Percentiles rank a stretch among this genome's conserved stretches.
Conservation (phyloP, 2,797 vertebrate species). For the Chrosomus eos region DNA sequence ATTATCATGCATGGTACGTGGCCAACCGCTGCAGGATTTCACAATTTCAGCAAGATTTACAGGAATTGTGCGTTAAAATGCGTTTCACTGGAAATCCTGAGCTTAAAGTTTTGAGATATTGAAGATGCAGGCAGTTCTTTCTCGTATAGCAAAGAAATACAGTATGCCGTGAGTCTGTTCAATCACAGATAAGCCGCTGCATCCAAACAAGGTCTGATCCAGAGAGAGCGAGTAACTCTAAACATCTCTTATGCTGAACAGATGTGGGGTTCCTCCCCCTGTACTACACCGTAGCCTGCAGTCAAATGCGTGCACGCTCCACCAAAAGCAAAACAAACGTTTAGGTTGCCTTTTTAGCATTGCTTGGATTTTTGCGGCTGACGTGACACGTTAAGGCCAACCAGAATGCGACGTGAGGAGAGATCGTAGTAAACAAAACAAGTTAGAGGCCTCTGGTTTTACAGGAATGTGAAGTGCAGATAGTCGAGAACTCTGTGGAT, state of each 20-base stretch:
- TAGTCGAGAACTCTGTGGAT: not conserved
- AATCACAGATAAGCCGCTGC: slow-evolving; percentile 67
- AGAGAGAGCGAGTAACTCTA: slow-evolving; percentile 74
- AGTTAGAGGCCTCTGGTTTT: slow-evolving; percentile 51
- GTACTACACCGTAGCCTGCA: slow-evolving; percentile 68
- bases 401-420: slow-evolving; percentile 55
- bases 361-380: slow-evolving; percentile 70
- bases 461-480: slow-evolving; percentile 55
- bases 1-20: slow-evolving; percentile 26
- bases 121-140: slow-evolving; percentile 40
- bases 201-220: slow-evolving; percentile 51
- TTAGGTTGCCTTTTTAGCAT: slow-evolving; percentile 79
- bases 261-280: slow-evolving; percentile 79
- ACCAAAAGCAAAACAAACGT: slow-evolving; percentile 78
- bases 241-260: slow-evolving; percentile 84
- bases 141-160: slow-evolving; percentile 3
- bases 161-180: slow-evolving; percentile 55
- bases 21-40: slow-evolving; percentile 26
- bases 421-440: slow-evolving; percentile 64
- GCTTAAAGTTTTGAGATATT: slow-evolving; percentile 34
- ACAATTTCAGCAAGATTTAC: slow-evolving; percentile 45
- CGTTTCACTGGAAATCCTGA: slow-evolving; percentile 30
- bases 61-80: slow-evolving; percentile 21
- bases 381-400: slow-evolving; percentile 62
- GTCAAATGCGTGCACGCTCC: slow-evolving; percentile 63